Evolutionary conservation across 2,113 vertebrate species (phyloP), one percentile per base, ranked within the genome.

Genomic region (Cariama cristata): DNA sequence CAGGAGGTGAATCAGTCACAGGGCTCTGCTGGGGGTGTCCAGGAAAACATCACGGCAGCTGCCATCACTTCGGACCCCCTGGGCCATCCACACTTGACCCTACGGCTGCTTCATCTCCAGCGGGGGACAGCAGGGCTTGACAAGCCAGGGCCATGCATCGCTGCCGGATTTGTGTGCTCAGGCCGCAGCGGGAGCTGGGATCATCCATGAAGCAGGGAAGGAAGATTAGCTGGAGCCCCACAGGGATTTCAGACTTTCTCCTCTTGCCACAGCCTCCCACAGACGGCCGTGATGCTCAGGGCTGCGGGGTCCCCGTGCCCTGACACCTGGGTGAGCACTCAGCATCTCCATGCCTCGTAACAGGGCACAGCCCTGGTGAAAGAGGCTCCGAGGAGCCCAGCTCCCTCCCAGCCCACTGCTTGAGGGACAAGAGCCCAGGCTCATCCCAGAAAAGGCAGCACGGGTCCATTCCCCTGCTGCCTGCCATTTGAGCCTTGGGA

Each of bases 1-100:
- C 95, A 90, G 79, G 94, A 96, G 94, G 90, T 96, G 96, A 93
- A 93, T 95, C 95, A 96, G 94, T 85, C 74, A 49, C 66, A 67
- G 42, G 44, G 66, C 95, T 96, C 95, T 92, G 77, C 66, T 95
- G 95, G 92, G 82, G 88, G 90, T 72, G 94, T 88, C 92, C 88
- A 52, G 82, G 69, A 53, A 91, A 95, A 62, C 84, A 81, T n/a
- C 84, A 84, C 1, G 0, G 72, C 62, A 79, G 66, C 69, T 92
- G 77, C 1, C 2, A 33, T 63, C 21, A 10, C 74, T 79, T 79
- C 74, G 81, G 87, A 50, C 15, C 69, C 85, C 66, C 20, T 67
- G 62, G 56, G 79, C 66, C 74, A 60, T 86, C 81, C 62, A 22
- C 88, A 20, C 79, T 85, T 86, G 64, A 75, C 81, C 81, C 85